Base-by-base conservation (phyloP, 1,140 invertebrate species). In the Cydia strobilella region DNA sequence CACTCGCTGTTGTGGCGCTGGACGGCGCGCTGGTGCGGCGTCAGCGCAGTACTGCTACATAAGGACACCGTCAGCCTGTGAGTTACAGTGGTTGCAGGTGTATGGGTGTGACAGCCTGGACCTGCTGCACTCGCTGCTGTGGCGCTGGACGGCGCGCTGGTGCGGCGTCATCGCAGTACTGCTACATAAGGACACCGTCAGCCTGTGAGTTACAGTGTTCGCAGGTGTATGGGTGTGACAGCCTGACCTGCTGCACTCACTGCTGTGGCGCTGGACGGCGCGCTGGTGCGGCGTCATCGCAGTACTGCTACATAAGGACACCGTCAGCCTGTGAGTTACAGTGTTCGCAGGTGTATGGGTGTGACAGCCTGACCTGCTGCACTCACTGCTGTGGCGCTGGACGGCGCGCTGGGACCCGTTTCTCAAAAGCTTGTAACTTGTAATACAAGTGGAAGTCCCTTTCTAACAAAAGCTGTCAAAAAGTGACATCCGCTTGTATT, bases 261-360 rank as follows among this genome's bases (percentile, higher is more conserved):
- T 94, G 91, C 80, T 94, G 20, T 93, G 96, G 87, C 66, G 93
- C 82, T 82, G 87, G 94, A 54, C 94, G 93, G 87, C 80, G 94
- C 74, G 82, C 93, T 86, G 96, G 89, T 89, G 88, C 62, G 77
- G 95, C 51, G 88, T 95, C 51, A 96, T 95, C 45, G 94, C 94
- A n/a, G 93, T 96, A n/a, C 84, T 96, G 6, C 81, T 96, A 27
- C 95, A 96, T 84, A 96, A 96, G 89, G 96, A 96, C 81, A 45
- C 42, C 2, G 42, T 91, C 92, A 15, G 87, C 96, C 27, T 95
- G 94, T 85, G 92, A 90, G 96, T 96, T 18, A 18, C 48, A 51
- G n/a, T 18, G 3, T 0, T 51, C 6, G 15, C 48, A 18, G 48
- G 10, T 51, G 15, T 51, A 51, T 51, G 48, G 48, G 18, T 51